Evolutionary conservation across 2,797 vertebrate species (phyloP), one percentile per base, ranked within the genome.

Genomic region (Tragelaphus eurycerus): DNA sequence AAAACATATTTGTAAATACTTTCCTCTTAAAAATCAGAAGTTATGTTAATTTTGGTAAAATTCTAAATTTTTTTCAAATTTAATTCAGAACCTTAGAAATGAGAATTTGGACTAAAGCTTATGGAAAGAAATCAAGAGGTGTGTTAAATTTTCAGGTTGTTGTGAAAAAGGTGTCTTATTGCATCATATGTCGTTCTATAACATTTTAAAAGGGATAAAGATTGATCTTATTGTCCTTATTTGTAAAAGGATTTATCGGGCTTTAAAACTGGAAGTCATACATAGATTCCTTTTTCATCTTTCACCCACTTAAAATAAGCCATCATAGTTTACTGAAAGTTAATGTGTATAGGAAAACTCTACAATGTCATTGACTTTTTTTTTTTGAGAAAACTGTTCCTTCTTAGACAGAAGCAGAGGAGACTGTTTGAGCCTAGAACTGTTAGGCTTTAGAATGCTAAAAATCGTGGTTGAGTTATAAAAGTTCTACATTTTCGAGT

Each of bases 61-160:
- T 89, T 94, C 7, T 79, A 16, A 16, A 38, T 89, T 81, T 93
- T 92, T 95, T 92, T 50, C 10, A 93, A 59, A 55, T 81, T 90
- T 64, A 90, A 82, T 90, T 71, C 23, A 55, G 13, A 57, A 43
- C 17, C 8, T 93, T 57, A 92, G 34, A 71, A 87, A 38, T 64
- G 25, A 59, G 38, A 81, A 87, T 90, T 79, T 84, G 84, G 60
- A 48, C 4, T 85, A 81, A 76, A 64, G 38, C 25, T 57, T 89
- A 60, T 90, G 34, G 71, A 86, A 90, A 91, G 83, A 90, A 82
- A 59, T 17, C 27, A 16, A 62, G n/a, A 76, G 13, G 57, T 92
- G 57, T 87, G 13, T 95, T 96, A 60, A 62, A 31, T 90, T 92
- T 97, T 93, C n/a, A 97, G 46, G 54, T 79, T 90, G 13, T 89